Evolutionary conservation across 2,888 invertebrate genomes (phyloP).

Genomic region (Plebejus anna): DNA sequence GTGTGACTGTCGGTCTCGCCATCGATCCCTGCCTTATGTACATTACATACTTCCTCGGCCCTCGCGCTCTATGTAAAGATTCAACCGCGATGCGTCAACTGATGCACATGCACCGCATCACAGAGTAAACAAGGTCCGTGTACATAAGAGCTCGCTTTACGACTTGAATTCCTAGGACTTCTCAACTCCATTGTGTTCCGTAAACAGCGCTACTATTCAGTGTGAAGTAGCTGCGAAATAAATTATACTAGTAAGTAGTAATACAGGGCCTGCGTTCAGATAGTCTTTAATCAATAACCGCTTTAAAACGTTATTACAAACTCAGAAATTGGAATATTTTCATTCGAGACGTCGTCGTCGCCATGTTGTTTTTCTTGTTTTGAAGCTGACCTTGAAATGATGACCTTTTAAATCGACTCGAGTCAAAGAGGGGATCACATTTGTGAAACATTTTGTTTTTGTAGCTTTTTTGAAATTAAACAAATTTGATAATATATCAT

Average conservation of each 20-base stretch:
- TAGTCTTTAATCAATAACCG: background rate
- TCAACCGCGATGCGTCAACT: constrained; percentile 76
- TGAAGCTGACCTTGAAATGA: constrained; percentile 54
- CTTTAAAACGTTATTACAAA: background rate
- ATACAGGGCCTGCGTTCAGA: background rate
- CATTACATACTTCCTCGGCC: constrained; percentile 65
- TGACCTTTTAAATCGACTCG: constrained; percentile 46
- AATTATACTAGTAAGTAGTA: background rate
- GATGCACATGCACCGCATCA: constrained; percentile 66
- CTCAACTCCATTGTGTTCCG: constrained; percentile 40
- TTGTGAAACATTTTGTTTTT: background rate
- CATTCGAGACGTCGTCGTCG: constrained; percentile 15
- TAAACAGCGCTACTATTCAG: constrained; percentile 45
- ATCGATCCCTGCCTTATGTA: constrained; percentile 75
- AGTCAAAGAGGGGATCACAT: constrained; percentile 30
- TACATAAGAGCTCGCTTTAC: constrained; percentile 41
- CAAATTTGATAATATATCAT: background rate
- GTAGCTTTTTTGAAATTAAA: background rate
- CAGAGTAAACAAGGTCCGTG: constrained; percentile 45
- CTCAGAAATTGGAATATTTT: background rate
- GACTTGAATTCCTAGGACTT: constrained; percentile 41
- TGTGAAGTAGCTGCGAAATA: constrained; percentile 21
- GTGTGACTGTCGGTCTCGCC: constrained; percentile 59
- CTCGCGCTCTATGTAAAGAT: constrained; percentile 72
- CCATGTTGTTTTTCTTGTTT: constrained; percentile 39